phyloP scores from a whole-genome alignment of 2,888 invertebrate genomes.

The Epistrophella euchroma region DNA sequence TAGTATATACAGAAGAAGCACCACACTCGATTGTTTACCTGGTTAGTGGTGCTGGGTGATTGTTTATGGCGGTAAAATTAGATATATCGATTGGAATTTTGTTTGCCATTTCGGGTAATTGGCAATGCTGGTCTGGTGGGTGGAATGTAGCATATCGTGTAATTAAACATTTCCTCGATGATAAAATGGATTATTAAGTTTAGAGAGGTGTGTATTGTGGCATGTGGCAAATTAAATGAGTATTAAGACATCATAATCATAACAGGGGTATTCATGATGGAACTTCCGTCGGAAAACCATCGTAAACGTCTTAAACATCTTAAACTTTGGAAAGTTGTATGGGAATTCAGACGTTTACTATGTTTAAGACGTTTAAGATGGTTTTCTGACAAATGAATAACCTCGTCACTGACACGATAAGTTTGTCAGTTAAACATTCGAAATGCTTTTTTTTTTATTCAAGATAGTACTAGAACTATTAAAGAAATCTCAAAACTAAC shows the following conservation, averaged over 20 bases:
- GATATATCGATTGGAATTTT: slow-evolving; percentile 12
- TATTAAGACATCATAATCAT: slow-evolving; percentile 7
- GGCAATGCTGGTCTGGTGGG: not conserved
- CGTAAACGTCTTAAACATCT: too few relatives aligned
- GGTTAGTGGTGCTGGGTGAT: not conserved
- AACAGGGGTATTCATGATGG: too few relatives aligned
- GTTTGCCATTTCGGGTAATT: not conserved
- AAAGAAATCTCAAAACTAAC: too few relatives aligned
- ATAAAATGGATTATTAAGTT: not conserved
- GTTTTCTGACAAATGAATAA: too few relatives aligned
- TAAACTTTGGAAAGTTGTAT: too few relatives aligned
- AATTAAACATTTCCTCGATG: slow-evolving; percentile 58
- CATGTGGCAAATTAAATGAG: not conserved
- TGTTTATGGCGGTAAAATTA: not conserved
- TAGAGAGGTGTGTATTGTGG: not conserved
- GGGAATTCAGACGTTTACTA: too few relatives aligned
- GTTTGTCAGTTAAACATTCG: too few relatives aligned
- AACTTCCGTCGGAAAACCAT: too few relatives aligned
- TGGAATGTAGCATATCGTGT: slow-evolving; percentile 1
- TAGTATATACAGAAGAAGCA: not conserved
- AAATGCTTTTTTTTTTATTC: too few relatives aligned
- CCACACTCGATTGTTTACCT: not conserved
- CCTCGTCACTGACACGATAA: too few relatives aligned
- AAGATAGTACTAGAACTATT: too few relatives aligned
- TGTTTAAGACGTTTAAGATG: too few relatives aligned